A percentile compares a stretch with the other conserved stretches of the same genome.
Conservation (phyloP, 2,113 vertebrate species). For the Colistium nudipinnis region DNA sequence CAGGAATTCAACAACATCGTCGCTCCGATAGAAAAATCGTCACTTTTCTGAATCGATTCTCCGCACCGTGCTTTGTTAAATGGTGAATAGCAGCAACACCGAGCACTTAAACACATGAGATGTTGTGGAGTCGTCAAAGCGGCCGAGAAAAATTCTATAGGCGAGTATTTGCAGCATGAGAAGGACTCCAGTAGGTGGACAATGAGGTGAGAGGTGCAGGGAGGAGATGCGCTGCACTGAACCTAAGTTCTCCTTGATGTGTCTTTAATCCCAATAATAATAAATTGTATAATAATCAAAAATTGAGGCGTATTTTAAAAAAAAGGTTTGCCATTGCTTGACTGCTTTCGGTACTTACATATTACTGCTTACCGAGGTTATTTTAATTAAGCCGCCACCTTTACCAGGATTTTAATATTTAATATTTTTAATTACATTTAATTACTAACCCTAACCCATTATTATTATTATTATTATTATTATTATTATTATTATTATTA, state of each 20-base stretch:
- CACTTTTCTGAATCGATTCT: slow-evolving; percentile 55
- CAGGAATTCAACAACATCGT: slow-evolving; percentile 44
- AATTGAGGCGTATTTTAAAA: no score
- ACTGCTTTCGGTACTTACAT: no score
- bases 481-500: no score
- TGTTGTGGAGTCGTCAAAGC: slow-evolving; percentile 31
- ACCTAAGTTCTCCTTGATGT: not conserved
- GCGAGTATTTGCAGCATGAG: not conserved
- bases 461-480: no score
- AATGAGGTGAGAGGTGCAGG: slow-evolving; percentile 14
- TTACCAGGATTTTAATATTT: no score
- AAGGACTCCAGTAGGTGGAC: slow-evolving; percentile 15
- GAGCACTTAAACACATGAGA: slow-evolving; percentile 43
- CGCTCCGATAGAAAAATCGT: slow-evolving; percentile 35
- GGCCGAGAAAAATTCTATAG: slow-evolving; percentile 17
- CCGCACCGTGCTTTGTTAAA: slow-evolving; percentile 51
- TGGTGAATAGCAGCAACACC: slow-evolving; percentile 40
- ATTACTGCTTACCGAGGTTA: no score
- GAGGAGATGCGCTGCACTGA: slow-evolving; percentile 1
- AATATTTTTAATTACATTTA: no score
- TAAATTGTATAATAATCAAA: not conserved
- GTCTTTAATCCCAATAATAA: not conserved
- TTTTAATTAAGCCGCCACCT: no score
- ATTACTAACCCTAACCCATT: no score
- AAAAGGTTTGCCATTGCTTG: no score